Evolutionary conservation across 2,888 invertebrate species (phyloP), one percentile per base, ranked within the genome.

Genomic region (Eupithecia dodoneata): DNA sequence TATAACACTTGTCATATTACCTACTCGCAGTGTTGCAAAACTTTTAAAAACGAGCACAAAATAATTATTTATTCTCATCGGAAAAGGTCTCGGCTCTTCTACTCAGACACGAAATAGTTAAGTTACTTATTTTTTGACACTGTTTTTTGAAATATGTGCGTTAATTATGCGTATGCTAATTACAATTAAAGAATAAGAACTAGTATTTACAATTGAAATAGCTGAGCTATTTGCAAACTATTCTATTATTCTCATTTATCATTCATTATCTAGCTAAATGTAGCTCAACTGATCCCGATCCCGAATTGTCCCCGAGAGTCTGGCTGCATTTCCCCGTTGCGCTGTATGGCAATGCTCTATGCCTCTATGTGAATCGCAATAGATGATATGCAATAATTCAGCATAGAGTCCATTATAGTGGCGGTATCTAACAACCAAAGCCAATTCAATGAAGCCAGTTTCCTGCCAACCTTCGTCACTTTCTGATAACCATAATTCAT

Each of bases 401-500:
- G 18, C 18, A 59, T 18, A 59, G 18, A 63, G 12, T 12, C 10
- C 18, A 12, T 30, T 30, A 63, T 3, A 4, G 59, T 59, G n/a
- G 59, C 18, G 18, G 18, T 18, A 18, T 18, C 18, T 59, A 59
- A 18, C 59, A 59, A 59, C 59, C n/a, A 59, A 18, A 59, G 59
- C 10, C 10, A 59, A 63, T 30, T 44, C 10, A 69, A 44, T 66
- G 18, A 30, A 63, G 47, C 63, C 13, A 44, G 71, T 73, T 76
- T 73, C 73, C 42, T 73, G 65, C 71, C 13, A 47, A 45, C 70
- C 55, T 72, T 63, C 69, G 74, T 72, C 76, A 80, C 82, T 82
- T 81, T 82, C 82, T 79, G 81, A 83, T 81, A 80, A 75, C 80
- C 81, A 81, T 83, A 83, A 83, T 80, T 84, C 85, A 89, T 87